Evolutionary conservation across 1,140 invertebrate species (phyloP).

Genomic region (Subanguina moxae): DNA sequence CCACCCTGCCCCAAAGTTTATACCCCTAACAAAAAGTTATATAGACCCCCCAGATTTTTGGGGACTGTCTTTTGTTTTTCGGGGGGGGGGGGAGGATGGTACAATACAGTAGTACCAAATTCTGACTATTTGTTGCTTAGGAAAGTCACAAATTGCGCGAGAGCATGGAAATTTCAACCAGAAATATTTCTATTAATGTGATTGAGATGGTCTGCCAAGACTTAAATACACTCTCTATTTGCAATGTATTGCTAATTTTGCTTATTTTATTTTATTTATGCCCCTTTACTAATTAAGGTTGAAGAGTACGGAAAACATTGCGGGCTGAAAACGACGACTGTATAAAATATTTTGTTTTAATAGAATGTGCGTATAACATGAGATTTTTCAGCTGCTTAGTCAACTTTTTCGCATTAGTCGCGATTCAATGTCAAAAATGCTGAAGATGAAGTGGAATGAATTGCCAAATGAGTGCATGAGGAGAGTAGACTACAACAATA

Average conservation of each 20-base stretch:
- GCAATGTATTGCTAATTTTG: neutral
- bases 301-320: slow-evolving; percentile 5
- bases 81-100: no score
- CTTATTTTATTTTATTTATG: neutral
- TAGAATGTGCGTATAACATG: neutral
- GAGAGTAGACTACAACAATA: no score
- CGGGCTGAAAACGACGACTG: neutral
- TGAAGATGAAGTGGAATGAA: neutral
- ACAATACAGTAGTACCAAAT: no score
- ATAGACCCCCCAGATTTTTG: no score
- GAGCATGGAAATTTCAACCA: slow-evolving; percentile 2
- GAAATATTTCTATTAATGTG: neutral
- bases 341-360: neutral
- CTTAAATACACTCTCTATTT: neutral
- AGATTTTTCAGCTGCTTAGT: neutral
- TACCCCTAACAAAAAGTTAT: no score
- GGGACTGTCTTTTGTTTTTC: no score
- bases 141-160: slow-evolving; percentile 10
- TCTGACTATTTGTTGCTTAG: neutral
- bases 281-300: neutral
- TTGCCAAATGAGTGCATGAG: neutral
- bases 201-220: neutral
- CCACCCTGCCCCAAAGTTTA: no score
- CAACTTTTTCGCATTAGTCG: neutral
- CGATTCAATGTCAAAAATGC: neutral